Conservation (phyloP, 2,888 invertebrate genomes). For the Latheticus oryzae region DNA sequence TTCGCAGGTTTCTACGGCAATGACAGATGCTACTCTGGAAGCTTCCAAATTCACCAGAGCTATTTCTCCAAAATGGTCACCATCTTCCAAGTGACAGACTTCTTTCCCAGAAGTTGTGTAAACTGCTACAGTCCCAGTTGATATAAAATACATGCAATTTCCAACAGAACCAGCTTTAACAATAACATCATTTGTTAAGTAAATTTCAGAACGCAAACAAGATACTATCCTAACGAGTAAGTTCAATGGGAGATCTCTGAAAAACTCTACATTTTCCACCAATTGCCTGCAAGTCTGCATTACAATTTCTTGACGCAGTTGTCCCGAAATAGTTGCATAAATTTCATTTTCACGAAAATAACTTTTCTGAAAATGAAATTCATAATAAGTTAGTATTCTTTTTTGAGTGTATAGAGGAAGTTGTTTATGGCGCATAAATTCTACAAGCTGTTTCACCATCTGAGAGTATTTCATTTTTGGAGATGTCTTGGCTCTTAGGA, state of each 20-base stretch:
- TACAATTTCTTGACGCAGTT: conserved; percentile 66
- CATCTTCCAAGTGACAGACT: conserved; percentile 70
- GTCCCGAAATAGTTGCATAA: conserved; percentile 69
- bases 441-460: conserved; percentile 69
- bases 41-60: conserved; percentile 62
- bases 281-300: conserved; percentile 69
- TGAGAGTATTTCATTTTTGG: conserved; percentile 67
- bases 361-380: conserved; percentile 70
- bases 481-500: conserved; percentile 62
- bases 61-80: conserved; percentile 68
- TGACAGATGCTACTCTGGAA: conserved; percentile 61
- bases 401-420: conserved; percentile 68
- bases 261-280: conserved; percentile 69
- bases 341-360: conserved; percentile 71
- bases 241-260: conserved; percentile 67
- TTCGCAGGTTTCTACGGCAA: conserved; percentile 64
- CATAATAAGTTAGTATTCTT: conserved; percentile 70
- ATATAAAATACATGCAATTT: conserved; percentile 71
- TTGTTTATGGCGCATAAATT: conserved; percentile 71
- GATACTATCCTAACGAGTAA: conserved; percentile 67
- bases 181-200: conserved; percentile 69
- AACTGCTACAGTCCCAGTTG: conserved; percentile 69
- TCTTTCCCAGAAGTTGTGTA: conserved; percentile 66
- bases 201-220: conserved; percentile 67
- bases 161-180: conserved; percentile 67